Evolutionary conservation across 2,797 vertebrate species (phyloP).

Genomic region (Mormyrus hasselquistii): DNA sequence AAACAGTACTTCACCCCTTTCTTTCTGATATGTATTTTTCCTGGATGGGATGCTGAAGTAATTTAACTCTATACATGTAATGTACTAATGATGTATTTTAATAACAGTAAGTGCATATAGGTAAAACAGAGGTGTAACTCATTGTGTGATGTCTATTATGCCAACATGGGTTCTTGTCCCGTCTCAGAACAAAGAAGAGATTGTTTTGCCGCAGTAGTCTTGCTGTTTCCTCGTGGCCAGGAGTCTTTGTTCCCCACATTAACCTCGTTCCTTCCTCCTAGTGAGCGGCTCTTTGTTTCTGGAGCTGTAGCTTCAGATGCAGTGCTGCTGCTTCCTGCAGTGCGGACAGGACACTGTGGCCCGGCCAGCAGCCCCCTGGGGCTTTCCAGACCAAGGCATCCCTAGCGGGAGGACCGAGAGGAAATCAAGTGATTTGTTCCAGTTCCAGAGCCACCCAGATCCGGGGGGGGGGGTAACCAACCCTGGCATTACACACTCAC

Average conservation of each 20-base stretch:
- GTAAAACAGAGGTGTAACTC: not conserved
- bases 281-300: not conserved
- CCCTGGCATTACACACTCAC: not conserved
- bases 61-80: not conserved
- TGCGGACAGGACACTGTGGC: not conserved
- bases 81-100: not conserved
- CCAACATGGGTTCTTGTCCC: not conserved
- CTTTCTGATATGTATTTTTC: not conserved
- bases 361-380: not conserved
- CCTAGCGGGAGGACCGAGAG: not conserved
- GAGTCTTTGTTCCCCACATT: not conserved
- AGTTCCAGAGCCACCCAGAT: conserved; percentile 1
- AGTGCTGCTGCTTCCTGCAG: not conserved
- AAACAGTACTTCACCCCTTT: not conserved
- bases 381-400: not conserved
- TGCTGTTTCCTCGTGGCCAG: not conserved
- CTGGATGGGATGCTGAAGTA: not conserved
- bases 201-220: not conserved
- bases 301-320: not conserved
- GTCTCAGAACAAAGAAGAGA: not conserved
- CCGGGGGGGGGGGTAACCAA: not conserved
- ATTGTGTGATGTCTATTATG: not conserved
- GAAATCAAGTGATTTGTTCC: conserved; percentile 21
- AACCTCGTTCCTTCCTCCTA: conserved; percentile 6
- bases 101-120: not conserved